Evolutionary conservation across 2,113 vertebrate genomes (phyloP).

Genomic region (Muscicapa adusta): DNA sequence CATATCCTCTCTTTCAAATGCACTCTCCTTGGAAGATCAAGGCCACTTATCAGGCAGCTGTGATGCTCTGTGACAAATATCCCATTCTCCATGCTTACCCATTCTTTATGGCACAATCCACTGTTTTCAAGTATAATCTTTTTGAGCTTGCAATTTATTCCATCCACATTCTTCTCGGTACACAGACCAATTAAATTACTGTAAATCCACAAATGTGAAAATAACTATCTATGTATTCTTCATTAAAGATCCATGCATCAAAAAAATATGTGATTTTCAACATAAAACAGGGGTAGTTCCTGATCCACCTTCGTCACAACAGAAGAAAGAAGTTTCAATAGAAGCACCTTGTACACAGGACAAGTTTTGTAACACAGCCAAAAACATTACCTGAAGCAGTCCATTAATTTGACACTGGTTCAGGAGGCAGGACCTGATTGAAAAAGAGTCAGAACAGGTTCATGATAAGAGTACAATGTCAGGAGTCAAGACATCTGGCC

Average conservation of each 20-base stretch:
- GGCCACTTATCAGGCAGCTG: background rate
- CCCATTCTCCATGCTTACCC: background rate
- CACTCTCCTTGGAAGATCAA: background rate
- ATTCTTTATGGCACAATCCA: background rate
- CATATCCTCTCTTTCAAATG: background rate
- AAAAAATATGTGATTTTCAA: background rate
- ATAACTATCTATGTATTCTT: background rate
- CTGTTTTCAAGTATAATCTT: background rate
- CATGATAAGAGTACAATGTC: background rate
- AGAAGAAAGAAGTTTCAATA: background rate
- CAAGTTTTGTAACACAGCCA: background rate
- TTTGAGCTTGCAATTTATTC: background rate
- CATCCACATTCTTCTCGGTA: background rate
- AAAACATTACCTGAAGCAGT: background rate
- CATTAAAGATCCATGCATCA: background rate
- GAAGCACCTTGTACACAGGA: background rate
- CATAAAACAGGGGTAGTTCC: background rate
- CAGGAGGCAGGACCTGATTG: background rate
- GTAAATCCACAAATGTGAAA: background rate
- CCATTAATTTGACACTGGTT: background rate
- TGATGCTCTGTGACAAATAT: background rate
- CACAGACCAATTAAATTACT: background rate
- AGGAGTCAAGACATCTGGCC: background rate
- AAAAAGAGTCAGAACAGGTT: background rate
- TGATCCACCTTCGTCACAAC: background rate